Base-by-base conservation (phyloP, 1,140 invertebrate species). In the Eurytemora carolleeae region DNA sequence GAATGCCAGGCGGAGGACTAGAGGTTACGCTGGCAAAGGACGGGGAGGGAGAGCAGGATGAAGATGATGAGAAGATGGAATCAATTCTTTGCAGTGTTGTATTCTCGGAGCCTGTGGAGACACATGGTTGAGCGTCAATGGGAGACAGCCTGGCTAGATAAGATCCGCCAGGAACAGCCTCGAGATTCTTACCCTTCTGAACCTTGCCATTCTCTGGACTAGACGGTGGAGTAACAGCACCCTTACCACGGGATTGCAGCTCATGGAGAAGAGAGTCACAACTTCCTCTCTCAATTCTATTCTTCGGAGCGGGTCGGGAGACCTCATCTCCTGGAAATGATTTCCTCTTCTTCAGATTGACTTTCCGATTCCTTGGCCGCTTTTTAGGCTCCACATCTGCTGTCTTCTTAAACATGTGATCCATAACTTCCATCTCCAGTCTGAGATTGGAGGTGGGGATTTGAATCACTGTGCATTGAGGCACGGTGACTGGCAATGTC, bases 401-500 rank as follows among this genome's bases (percentile, higher is more conserved):
- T 7, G n/a, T 55, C 19, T 3, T 12, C 21, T 12, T 18, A 7
- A 7, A 18, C 19, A 55, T 7, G 7, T 7, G 7, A n/a, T 55
- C 21, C 7, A 55, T 55, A 19, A 60, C 57, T 20, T 60, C 24
- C 62, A 63, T 63, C 53, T 60, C 62, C 18, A 63, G 7, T 53
- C 26, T 61, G 25, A 60, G 17, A 18, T 63, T 60, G 18, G 19
- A 26, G 2, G 53, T 57, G 17, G 59, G 59, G 2, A 60, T 26
- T 12, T 60, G 59, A 24, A 60, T 53, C 31, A 53, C 23, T 2
- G 31, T 60, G 26, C 31, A 44, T 18, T 53, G 31, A 19, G 59
- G 44, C 31, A 53, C 31, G 1, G 31, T 60, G 1, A 31, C 44
- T 22, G 20, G 24, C 24, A 15, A 23, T 22, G 25, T 55, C 19